These are phyloP conservation scores for Microtus ochrogaster DNA, from an alignment of 2,113 vertebrate species.

Conservation along the genomic window DNA sequence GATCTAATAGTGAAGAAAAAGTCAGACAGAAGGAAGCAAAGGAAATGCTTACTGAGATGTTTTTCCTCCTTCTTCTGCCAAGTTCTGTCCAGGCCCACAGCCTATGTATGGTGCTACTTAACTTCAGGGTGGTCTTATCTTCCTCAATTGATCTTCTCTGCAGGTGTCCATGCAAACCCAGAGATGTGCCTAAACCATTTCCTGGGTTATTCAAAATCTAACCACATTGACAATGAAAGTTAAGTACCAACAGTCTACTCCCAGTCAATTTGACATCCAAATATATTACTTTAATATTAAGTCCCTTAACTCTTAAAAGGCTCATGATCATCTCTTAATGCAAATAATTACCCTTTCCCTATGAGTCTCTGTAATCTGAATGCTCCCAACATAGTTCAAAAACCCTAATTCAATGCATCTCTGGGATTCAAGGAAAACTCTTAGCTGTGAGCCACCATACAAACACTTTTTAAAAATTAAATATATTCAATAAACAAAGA, in stretches of 20 bases:
- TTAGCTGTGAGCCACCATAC: background rate
- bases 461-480: background rate
- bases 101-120: background rate
- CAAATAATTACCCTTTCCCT: background rate
- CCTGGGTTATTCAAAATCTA: background rate
- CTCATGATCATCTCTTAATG: background rate
- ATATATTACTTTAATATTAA: background rate
- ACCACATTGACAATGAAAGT: background rate
- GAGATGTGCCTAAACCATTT: background rate
- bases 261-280: background rate
- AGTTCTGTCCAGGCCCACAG: background rate
- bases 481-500: background rate
- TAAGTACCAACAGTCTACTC: background rate
- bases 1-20: too few species aligned
- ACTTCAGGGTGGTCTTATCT: background rate
- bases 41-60: background rate
- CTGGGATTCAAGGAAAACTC: too few species aligned
- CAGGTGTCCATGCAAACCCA: background rate
- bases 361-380: background rate
- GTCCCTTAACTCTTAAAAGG: background rate
- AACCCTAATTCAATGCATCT: background rate
- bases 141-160: background rate
- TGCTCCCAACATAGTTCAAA: background rate
- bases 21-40: too few species aligned
- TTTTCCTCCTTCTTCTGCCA: background rate